Conservation (phyloP, 2,113 vertebrate genomes). For the Cavia porcellus region DNA sequence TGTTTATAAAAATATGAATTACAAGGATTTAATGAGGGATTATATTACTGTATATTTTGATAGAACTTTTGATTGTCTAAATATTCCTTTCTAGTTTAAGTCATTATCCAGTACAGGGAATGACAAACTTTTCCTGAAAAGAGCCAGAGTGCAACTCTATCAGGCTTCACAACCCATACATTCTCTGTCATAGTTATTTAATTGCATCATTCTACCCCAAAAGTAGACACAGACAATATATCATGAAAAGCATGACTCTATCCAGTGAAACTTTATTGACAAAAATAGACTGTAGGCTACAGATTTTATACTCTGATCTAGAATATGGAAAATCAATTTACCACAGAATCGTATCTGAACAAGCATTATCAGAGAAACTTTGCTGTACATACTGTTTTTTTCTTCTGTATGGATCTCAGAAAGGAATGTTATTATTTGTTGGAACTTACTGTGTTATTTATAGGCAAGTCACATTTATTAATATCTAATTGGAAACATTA, state of each 20-base stretch:
- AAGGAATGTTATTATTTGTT: not conserved
- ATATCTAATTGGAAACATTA: not conserved
- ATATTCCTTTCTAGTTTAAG: not conserved
- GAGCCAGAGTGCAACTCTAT: not conserved
- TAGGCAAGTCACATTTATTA: not conserved
- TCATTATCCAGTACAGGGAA: not conserved
- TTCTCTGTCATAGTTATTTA: not conserved
- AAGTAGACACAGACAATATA: not conserved
- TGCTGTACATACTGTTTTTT: not conserved
- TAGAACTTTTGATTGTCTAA: not conserved
- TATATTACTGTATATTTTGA: not conserved
- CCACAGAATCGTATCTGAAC: not conserved
- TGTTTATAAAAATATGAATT: not conserved
- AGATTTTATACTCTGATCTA: not conserved
- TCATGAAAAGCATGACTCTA: not conserved
- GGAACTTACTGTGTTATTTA: not conserved
- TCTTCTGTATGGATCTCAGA: not conserved
- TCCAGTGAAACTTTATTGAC: not conserved
- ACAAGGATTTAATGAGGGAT: not conserved
- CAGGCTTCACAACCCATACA: not conserved
- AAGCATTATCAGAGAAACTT: not conserved
- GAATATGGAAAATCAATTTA: constrained; percentile 23
- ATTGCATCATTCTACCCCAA: not conserved
- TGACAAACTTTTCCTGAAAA: not conserved
- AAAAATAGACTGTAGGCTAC: not conserved